These are phyloP conservation scores for Pterophyllum scalare DNA, from an alignment of 2,113 vertebrate species.

Conservation along the genomic window DNA sequence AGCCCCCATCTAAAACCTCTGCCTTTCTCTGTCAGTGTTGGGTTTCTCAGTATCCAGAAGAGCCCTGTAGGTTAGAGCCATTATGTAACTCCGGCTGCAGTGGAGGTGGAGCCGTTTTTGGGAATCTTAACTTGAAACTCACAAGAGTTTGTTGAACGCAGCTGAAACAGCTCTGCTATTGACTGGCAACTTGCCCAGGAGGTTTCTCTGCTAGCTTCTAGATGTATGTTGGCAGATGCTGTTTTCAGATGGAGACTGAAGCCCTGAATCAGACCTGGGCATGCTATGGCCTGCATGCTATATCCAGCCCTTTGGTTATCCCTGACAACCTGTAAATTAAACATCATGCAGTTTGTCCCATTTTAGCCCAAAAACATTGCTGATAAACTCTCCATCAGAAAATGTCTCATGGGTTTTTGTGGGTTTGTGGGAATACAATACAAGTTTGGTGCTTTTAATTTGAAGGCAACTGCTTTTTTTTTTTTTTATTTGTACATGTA, in stretches of 20 bases:
- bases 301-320: background rate
- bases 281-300: background rate
- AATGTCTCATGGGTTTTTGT: no score
- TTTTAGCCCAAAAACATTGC: no score
- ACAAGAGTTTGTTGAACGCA: background rate
- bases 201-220: background rate
- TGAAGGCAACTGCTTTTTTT: no score
- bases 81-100: constrained; percentile 12
- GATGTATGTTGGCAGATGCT: constrained; percentile 1
- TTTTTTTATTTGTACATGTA: accelerated
- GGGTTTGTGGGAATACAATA: no score
- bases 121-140: constrained; percentile 1
- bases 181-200: background rate
- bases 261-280: background rate
- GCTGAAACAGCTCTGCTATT: constrained; percentile 6
- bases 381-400: no score
- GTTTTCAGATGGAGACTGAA: background rate
- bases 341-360: no score
- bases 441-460: no score
- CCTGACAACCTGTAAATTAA: background rate
- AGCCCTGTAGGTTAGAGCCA: background rate
- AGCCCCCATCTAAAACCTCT: background rate
- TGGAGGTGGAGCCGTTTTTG: constrained; percentile 43
- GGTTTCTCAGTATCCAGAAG: background rate
- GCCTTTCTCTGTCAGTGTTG: background rate